phyloP scores from a whole-genome alignment of 1,140 invertebrate species.

The Kradibia gibbosae region DNA sequence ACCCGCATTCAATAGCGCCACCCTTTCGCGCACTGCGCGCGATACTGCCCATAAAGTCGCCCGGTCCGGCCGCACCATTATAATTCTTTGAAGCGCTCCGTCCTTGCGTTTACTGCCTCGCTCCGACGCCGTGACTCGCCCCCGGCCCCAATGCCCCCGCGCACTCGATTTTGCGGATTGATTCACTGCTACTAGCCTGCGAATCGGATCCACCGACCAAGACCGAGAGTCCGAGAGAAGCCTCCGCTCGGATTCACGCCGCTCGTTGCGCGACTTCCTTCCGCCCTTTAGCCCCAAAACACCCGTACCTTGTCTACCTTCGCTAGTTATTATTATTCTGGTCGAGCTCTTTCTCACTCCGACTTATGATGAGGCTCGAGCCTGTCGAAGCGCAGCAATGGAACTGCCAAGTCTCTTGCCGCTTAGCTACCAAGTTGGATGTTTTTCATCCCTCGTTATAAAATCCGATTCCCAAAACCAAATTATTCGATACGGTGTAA shows the following conservation, averaged over 20 bases:
- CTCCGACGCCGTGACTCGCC: neutral
- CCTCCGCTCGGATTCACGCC: neutral
- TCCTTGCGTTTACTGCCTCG: constrained; percentile 53
- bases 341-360: too few species aligned
- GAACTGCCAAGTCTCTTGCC: too few species aligned
- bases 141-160: neutral
- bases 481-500: too few species aligned
- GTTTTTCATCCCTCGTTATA: too few species aligned
- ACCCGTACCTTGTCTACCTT: too few species aligned
- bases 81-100: constrained; percentile 45
- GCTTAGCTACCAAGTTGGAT: too few species aligned
- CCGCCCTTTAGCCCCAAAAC: neutral
- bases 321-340: too few species aligned
- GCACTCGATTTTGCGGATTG: too few species aligned
- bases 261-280: neutral
- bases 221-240: too few species aligned
- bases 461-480: too few species aligned
- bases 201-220: neutral
- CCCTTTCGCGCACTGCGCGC: constrained; percentile 8
- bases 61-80: constrained; percentile 26
- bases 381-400: too few species aligned
- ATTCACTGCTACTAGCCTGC: neutral
- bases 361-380: too few species aligned
- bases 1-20: neutral
- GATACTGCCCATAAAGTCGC: constrained; percentile 43